Evolutionary conservation across 2,113 vertebrate species (phyloP).

Genomic region (Alexandromys fortis): DNA sequence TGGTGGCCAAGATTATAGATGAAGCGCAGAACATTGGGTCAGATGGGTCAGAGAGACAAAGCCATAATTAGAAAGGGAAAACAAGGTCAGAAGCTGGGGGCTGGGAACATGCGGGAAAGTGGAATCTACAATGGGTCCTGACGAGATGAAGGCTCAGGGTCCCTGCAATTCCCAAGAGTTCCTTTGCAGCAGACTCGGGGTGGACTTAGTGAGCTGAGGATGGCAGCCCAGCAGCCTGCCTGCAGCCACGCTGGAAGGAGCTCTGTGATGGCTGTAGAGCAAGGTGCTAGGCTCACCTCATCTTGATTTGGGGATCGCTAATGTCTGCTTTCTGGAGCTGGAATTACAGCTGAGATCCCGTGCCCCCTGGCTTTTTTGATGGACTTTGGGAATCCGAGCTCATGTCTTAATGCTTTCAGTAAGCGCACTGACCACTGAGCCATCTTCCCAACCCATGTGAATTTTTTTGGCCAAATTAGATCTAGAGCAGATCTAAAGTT

Average conservation of each 20-base stretch:
- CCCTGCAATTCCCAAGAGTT: neutral
- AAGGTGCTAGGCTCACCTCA: neutral
- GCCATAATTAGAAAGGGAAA: neutral
- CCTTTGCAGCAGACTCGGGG: neutral
- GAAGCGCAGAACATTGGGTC: fast-evolving
- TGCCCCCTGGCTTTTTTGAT: neutral
- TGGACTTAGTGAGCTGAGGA: neutral
- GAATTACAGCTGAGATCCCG: neutral
- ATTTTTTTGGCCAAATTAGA: neutral
- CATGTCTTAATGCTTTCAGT: neutral
- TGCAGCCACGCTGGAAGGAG: neutral
- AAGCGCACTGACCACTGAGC: neutral
- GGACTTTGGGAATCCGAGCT: neutral
- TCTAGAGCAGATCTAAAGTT: neutral
- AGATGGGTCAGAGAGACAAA: fast-evolving
- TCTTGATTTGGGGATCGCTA: neutral
- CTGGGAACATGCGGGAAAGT: neutral
- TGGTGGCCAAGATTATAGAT: fast-evolving
- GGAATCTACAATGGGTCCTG: fast-evolving
- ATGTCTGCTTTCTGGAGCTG: neutral
- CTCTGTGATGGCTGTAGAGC: neutral
- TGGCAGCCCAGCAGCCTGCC: neutral
- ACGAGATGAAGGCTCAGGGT: neutral
- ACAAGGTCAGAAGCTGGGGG: neutral
- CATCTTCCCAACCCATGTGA: neutral